Percentiles rank a stretch among this genome's conserved stretches.
Evolutionary conservation across 2,797 vertebrate genomes (phyloP).

Genomic region (Myioborus melanocephalus): DNA sequence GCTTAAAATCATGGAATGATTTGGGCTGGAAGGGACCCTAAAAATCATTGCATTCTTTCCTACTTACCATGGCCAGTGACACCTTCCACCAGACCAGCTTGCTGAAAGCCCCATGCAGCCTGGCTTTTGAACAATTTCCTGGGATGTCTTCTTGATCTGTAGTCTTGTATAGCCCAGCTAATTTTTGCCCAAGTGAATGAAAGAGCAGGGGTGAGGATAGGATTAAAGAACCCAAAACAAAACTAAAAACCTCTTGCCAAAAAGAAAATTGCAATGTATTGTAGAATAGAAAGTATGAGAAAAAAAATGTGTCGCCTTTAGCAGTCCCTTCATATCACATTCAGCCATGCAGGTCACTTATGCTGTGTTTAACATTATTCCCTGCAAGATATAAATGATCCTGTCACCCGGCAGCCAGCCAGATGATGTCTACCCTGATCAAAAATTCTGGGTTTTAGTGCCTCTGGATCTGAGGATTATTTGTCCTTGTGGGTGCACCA

Average conservation of each 20-base stretch:
- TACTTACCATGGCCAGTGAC: accelerated
- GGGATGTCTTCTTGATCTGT: not conserved
- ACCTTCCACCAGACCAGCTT: not conserved
- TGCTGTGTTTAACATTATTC: not conserved
- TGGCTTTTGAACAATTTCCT: not conserved
- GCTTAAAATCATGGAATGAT: not conserved
- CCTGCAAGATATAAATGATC: not conserved
- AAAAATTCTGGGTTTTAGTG: not conserved
- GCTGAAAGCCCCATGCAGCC: not conserved
- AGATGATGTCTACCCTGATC: not conserved
- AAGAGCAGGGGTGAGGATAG: not conserved
- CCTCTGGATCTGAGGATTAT: not conserved
- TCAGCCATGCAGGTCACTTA: not conserved
- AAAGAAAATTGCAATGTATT: not conserved
- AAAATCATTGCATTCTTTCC: not conserved
- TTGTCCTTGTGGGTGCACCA: not conserved
- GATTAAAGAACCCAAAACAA: not conserved
- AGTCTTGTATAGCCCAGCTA: not conserved
- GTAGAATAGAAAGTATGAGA: not conserved
- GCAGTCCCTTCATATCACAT: not conserved
- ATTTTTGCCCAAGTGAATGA: not conserved
- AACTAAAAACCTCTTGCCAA: not conserved
- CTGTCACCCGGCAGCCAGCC: not conserved
- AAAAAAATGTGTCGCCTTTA: not conserved
- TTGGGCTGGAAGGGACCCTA: not conserved